These are phyloP conservation scores for Petaurus breviceps DNA, from an alignment of 2,113 vertebrate species.

Conservation along the genomic window DNA sequence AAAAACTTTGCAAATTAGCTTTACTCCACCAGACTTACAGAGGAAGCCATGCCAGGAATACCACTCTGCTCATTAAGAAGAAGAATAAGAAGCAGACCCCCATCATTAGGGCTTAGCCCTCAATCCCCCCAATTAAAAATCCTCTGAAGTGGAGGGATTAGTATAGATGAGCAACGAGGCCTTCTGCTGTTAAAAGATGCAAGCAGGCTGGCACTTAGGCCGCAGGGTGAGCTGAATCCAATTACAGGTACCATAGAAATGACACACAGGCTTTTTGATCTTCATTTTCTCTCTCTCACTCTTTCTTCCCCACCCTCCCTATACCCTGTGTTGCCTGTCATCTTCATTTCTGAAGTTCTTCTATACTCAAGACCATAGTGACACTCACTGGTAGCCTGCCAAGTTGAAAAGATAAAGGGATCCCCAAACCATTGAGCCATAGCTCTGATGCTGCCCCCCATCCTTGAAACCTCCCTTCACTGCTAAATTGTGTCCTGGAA, in stretches of 20 bases:
- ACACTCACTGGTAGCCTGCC: constrained; percentile 70
- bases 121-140: constrained; percentile 13
- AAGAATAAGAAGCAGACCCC: constrained; percentile 33
- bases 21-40: not conserved
- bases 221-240: not conserved
- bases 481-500: not conserved
- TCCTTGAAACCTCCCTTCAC: not conserved
- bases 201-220: not conserved
- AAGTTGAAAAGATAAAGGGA: constrained; percentile 26
- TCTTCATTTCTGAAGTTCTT: constrained; percentile 10
- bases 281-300: accelerated
- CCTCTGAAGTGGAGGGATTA: not conserved
- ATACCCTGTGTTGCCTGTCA: not conserved
- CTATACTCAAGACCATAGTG: constrained; percentile 71
- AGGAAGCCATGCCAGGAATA: not conserved
- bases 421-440: not conserved
- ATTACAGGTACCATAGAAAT: not conserved
- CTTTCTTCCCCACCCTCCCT: not conserved
- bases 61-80: not conserved
- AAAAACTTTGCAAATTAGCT: constrained; percentile 33
- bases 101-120: not conserved
- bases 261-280: not conserved
- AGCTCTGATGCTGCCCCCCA: not conserved
- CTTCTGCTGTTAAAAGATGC: not conserved
- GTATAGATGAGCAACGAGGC: not conserved